Percentiles rank a stretch among this genome's conserved stretches.
Conservation (phyloP, 2,888 invertebrate species). For the Eilema griseolum region DNA sequence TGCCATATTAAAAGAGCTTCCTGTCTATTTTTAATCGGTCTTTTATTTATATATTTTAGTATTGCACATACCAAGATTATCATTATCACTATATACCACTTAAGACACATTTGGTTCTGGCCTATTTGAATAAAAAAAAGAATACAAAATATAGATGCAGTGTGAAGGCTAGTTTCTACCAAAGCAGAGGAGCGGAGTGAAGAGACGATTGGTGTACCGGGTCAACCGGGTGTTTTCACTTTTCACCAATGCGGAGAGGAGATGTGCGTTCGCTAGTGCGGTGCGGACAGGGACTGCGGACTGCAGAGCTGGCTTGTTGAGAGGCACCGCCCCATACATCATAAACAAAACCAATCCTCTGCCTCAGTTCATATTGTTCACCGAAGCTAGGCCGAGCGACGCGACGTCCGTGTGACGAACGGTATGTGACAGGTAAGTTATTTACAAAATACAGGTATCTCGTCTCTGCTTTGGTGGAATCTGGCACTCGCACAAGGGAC, state of each 20-base stretch:
- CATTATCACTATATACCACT: neutral
- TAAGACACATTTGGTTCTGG: neutral
- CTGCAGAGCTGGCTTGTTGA: too few relatives aligned
- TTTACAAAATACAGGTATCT: too few relatives aligned
- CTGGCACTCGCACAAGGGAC: neutral
- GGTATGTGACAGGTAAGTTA: neutral
- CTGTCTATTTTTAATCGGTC: conserved; percentile 76
- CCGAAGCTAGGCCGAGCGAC: neutral
- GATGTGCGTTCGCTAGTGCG: neutral
- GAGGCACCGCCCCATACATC: too few relatives aligned
- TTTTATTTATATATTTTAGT: conserved; percentile 51
- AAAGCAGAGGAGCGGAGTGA: neutral
- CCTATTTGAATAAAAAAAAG: neutral
- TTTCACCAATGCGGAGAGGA: neutral
- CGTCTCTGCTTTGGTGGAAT: neutral
- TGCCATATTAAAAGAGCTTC: conserved; percentile 87
- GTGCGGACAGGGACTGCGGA: too few relatives aligned
- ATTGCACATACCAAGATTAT: neutral
- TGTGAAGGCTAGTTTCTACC: neutral
- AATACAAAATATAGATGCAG: too few relatives aligned
- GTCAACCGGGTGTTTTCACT: neutral
- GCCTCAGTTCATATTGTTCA: neutral
- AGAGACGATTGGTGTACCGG: neutral
- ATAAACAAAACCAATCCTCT: too few relatives aligned
- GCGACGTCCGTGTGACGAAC: neutral